Conservation (phyloP, 1,140 invertebrate species). For the Cheumatopsyche charites region DNA sequence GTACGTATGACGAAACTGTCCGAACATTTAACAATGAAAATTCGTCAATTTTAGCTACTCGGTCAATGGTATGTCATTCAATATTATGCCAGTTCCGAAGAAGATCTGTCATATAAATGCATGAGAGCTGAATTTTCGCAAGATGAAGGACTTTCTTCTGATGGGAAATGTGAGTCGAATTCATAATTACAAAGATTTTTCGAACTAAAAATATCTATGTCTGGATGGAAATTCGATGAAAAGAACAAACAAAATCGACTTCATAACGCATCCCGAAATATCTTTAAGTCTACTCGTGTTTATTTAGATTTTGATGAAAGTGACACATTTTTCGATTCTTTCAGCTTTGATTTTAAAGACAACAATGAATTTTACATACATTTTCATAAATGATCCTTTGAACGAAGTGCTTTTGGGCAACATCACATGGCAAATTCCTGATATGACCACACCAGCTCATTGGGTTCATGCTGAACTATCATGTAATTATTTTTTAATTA, state of each 20-base stretch:
- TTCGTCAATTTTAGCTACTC: constrained; percentile 65
- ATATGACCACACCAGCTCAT: constrained; percentile 73
- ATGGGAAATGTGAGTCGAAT: not conserved
- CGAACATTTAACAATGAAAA: not conserved
- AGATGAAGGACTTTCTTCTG: constrained; percentile 49
- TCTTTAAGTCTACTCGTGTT: not conserved
- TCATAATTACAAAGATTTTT: too few relatives aligned
- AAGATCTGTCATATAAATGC: constrained; percentile 79
- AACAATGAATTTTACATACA: constrained; percentile 87
- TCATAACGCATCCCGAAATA: too few relatives aligned
- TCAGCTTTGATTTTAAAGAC: constrained; percentile 57
- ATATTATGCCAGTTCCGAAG: constrained; percentile 86
- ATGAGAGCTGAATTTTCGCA: constrained; percentile 78
- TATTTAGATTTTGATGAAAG: not conserved
- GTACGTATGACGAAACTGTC: not conserved
- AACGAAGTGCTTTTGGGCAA: constrained; percentile 80
- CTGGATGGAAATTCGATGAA: too few relatives aligned
- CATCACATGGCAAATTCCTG: constrained; percentile 83
- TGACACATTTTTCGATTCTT: not conserved
- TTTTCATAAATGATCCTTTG: constrained; percentile 80
- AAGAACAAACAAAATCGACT: too few relatives aligned
- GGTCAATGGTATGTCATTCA: constrained; percentile 83
- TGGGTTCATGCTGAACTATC: constrained; percentile 84
- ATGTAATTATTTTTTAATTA: constrained; percentile 65
- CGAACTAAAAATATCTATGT: too few relatives aligned